These are phyloP conservation scores for Alcedo atthis DNA, from an alignment of 2,797 vertebrate species.

Conservation along the genomic window DNA sequence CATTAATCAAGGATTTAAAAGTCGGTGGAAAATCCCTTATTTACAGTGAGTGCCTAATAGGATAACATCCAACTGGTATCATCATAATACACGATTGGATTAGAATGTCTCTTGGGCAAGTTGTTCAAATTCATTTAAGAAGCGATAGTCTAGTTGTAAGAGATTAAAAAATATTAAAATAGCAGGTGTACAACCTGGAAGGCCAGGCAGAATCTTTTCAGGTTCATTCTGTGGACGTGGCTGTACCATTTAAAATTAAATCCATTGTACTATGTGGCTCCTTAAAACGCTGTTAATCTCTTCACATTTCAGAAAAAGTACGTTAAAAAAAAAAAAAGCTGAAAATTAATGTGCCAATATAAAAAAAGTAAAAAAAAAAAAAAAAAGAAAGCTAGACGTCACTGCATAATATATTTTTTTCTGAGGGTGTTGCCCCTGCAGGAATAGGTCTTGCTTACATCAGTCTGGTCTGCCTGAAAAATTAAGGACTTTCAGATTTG, in stretches of 20 bases:
- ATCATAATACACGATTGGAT: conserved; percentile 50
- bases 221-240: background rate
- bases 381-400: background rate
- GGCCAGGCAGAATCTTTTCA: background rate
- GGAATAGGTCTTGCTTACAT: background rate
- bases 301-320: background rate
- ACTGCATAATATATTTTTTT: background rate
- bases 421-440: background rate
- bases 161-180: background rate
- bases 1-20: conserved; percentile 62
- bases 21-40: conserved; percentile 39
- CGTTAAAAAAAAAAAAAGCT: background rate
- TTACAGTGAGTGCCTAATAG: conserved; percentile 33
- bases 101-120: conserved; percentile 12
- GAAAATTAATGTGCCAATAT: background rate
- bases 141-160: background rate
- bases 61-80: conserved; percentile 53
- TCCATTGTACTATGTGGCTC: background rate
- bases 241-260: background rate
- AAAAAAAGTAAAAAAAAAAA: background rate
- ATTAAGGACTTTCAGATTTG: background rate
- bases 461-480: background rate
- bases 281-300: background rate
- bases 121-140: conserved; percentile 31
- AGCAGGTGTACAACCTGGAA: background rate